These are phyloP conservation scores for Danio choprae DNA, from an alignment of 2,797 vertebrate genomes.

Conservation along the genomic window DNA sequence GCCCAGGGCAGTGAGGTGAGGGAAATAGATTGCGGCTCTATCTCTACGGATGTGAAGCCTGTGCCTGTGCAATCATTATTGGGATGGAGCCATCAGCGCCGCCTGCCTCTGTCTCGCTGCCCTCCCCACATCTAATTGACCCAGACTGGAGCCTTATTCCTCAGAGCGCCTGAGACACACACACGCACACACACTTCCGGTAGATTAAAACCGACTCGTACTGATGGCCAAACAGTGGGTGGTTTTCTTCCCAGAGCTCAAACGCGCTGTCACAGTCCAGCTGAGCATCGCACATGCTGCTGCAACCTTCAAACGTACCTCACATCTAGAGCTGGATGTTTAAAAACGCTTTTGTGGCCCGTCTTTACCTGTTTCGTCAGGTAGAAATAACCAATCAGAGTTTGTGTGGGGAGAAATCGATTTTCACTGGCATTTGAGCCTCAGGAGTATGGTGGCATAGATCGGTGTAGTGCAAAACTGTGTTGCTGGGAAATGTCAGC, in stretches of 20 bases:
- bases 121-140: slow-evolving; percentile 43
- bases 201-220: slow-evolving; percentile 12
- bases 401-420: slow-evolving; percentile 25
- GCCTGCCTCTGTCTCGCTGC: slow-evolving; percentile 46
- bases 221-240: slow-evolving; percentile 20
- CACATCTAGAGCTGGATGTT: background rate
- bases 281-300: slow-evolving; percentile 20
- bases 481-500: slow-evolving; percentile 96
- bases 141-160: slow-evolving; percentile 37
- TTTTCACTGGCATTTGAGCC: slow-evolving; percentile 40
- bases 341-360: slow-evolving; percentile 8
- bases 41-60: slow-evolving; percentile 73
- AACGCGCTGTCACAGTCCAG: background rate
- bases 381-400: slow-evolving; percentile 29
- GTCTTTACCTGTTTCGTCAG: slow-evolving; percentile 32
- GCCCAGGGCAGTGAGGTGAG: slow-evolving; percentile 65
- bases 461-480: slow-evolving; percentile 92
- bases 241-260: slow-evolving; percentile 21
- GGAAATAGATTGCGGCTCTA: slow-evolving; percentile 76
- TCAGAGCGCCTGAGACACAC: slow-evolving; percentile 26
- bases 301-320: slow-evolving; percentile 35
- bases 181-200: slow-evolving; percentile 36
- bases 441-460: slow-evolving; percentile 24
- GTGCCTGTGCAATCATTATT: slow-evolving; percentile 84
- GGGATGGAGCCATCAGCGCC: slow-evolving; percentile 75